Evolutionary conservation across 2,113 vertebrate species (phyloP).

Genomic region (Hippocampus mohnikei): DNA sequence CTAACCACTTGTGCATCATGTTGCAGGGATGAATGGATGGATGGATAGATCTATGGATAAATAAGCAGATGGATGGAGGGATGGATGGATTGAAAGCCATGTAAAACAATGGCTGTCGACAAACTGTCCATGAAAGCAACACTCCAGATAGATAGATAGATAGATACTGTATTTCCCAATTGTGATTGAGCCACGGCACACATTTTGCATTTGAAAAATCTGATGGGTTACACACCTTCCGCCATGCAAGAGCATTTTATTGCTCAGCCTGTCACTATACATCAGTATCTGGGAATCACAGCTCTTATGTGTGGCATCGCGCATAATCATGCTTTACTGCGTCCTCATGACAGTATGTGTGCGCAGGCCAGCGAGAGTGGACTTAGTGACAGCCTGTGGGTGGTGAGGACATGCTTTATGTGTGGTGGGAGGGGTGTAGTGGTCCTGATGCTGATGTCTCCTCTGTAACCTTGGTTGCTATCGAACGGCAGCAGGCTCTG

Average conservation of each 20-base stretch:
- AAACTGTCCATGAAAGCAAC: too few species aligned
- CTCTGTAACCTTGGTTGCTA: conserved; percentile 80
- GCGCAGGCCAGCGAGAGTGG: conserved; percentile 2
- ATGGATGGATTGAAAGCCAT: too few species aligned
- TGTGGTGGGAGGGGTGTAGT: conserved; percentile 36
- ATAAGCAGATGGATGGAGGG: too few species aligned
- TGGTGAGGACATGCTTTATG: conserved; percentile 28
- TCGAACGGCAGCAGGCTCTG: conserved; percentile 74
- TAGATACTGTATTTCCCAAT: too few species aligned
- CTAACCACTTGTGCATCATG: too few species aligned
- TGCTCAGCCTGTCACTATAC: background rate
- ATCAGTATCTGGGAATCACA: background rate
- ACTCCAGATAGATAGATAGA: too few species aligned
- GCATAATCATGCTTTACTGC: conserved; percentile 1
- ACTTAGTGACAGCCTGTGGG: conserved; percentile 32
- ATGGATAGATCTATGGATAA: too few species aligned
- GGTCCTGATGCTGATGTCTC: conserved; percentile 75
- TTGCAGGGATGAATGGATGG: too few species aligned
- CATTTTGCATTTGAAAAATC: too few species aligned
- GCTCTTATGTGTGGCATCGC: background rate
- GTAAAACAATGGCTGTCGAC: too few species aligned
- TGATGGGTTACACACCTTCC: too few species aligned
- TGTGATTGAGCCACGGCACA: too few species aligned
- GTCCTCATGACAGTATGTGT: background rate
- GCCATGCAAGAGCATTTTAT: background rate